Base-by-base conservation (phyloP, 2,797 vertebrate species). In the Muscicapa comitata region DNA sequence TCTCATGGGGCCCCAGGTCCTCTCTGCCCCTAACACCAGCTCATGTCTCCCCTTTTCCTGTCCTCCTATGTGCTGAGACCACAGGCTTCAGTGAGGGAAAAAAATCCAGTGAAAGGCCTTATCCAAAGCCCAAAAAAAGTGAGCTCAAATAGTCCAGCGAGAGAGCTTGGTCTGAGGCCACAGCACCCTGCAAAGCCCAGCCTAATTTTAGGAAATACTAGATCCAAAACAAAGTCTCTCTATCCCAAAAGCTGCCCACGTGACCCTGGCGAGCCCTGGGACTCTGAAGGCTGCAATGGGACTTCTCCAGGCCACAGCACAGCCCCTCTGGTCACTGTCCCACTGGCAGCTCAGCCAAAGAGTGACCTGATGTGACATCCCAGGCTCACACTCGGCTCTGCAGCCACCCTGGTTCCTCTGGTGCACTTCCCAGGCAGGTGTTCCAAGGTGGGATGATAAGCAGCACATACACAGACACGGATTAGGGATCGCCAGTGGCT, bases 181-280 rank as follows among this genome's bases (percentile, higher is more conserved):
- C n/a, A 78, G 63, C 51, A 84, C 12, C 68, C 62, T 40, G 77
- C 86, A 68, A 59, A 89, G 62, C 61, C 35, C 90, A 90, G 61
- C 76, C 40, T 86, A 51, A 68, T 42, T 50, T 90, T 16, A 68
- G 66, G 87, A 95, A 88, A 95, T 76, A 86, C 92, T 93, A 88
- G 91, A 88, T 90, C 90, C 95, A 93, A 96, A 96, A 71, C 87
- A 87, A 91, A 93, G 80, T 28, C 58, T 72, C 65, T 74, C 76
- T 45, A 11, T 61, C 85, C 68, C 71, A 62, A 12, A 77, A 0
- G 0, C 53, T 72, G 26, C 53, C 63, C 24, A 2, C 1, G 1
- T 3, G 24, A 58, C 55, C 84, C 68, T 33, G 43, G 40, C 0
- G 1, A 86, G 74, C 62, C 47, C 16, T 5, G 59, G 79, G 45